Evolutionary conservation across 2,797 vertebrate species (phyloP), one percentile per base, ranked within the genome.

Genomic region (Phaenicophaeus curvirostris): DNA sequence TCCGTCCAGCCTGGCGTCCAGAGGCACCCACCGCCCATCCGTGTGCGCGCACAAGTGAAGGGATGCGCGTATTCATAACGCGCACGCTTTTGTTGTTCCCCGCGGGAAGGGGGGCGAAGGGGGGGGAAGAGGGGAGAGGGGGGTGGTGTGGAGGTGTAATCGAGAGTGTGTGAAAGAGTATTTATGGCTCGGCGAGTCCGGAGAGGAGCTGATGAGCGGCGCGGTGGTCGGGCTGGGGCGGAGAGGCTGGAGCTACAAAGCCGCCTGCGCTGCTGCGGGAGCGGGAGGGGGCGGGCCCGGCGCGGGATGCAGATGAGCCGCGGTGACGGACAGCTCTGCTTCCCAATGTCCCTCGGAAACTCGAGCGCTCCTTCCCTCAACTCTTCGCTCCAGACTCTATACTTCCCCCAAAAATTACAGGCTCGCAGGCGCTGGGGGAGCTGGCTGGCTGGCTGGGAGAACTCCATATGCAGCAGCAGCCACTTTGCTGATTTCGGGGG

Each of bases 291-390:
- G 98, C 98, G 99, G 98, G 98, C 98, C 98, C 97, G 96, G 78
- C 87, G 73, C 90, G 96, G 98, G 98, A 99, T 99, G 99, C 98
- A 99, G 98, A 99, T 99, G 98, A 98, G 98, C 97, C 90, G 85
- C 97, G 95, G 96, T 99, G 99, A 99, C 94, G 95, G 98, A 98
- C 99, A 99, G 99, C 98, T 98, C 97, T 74, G 98, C 97, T 98
- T 98, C 98, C 99, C 99, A 98, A 98, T 98, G 98, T 98, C 98
- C 97, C 98, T 98, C 97, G 98, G 98, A 98, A 99, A 98, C 98
- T 98, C 98, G 97, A 98, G 97, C 97, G 98, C 98, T 98, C 98
- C 98, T 98, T 98, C 98, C 97, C 97, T 98, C 98, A 98, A 98
- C 98, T 98, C 98, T 97, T 98, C 98, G 98, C 98, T 99, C 98